Base-by-base conservation (phyloP, 2,113 vertebrate genomes). In the Brevimyrus niger region DNA sequence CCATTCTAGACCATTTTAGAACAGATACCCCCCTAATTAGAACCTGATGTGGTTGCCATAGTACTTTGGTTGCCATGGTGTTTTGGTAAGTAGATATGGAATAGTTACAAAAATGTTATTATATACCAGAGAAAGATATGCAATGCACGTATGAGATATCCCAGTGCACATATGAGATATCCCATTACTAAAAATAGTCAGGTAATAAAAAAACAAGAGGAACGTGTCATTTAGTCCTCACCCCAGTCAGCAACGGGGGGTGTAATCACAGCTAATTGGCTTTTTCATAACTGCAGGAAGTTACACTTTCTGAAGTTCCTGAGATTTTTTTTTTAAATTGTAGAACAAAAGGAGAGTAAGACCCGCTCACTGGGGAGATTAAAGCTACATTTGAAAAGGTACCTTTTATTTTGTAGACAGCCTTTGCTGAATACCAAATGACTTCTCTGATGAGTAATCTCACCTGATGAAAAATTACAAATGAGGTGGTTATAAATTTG, bases 1-100 rank as follows among this genome's bases (percentile, higher is more conserved):
- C 46, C 88, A 90, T 89, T 91, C 65, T 17, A n/a, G 53, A 23
- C 61, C 89, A 58, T 86, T 88, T 76, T 90, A 87, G 87, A 90
- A 88, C 76, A 92, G 89, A 91, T 90, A 91, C 88, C 91, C 83
- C 89, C 87, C 82, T 91, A 93, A 92, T 93, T 93, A 92, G 85
- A 90, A 86, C 19, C 90, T 50, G 42, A 89, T 42, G 53, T 88
- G 87, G 91, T 93, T 94, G 91, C 92, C 88, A 90, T 92, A 92
- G 91, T 46, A 61, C 89, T 90, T 91, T 65, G 61, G 90, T 91
- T 93, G 90, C 92, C 89, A 91, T 90, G 91, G 90, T 83, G 86
- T 89, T 90, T 17, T 55, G 11, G 89, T 82, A 86, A 90, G 82
- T 86, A 88, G 88, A 42, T 89, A 42, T 51, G 58, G 65, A 88